Evolutionary conservation across 1,140 invertebrate genomes (phyloP), one percentile per base, ranked within the genome.

Genomic region (Thaumetopoea pityocampa): DNA sequence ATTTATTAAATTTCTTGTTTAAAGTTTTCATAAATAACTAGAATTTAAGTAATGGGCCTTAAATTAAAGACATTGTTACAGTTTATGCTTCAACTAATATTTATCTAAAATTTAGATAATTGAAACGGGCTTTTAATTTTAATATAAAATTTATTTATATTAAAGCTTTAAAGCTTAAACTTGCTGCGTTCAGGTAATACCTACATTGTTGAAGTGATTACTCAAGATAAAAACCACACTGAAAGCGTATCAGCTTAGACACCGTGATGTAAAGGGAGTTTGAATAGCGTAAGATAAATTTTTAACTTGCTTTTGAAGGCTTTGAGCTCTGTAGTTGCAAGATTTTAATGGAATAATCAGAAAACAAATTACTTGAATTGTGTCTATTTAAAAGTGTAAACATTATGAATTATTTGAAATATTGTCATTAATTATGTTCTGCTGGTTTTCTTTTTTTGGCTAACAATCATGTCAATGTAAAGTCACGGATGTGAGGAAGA

Each of bases 201-300:
- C n/a, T 19, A 32, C 26, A 33, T 24, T 33, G 23, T 41, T 44
- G 24, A 41, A 28, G 22, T 16, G 17, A 36, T 22, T 23, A 8
- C 49, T 41, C 22, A 12, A 26, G 23, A 41, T 19, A 34, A 32
- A 26, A 51, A n/a, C 35, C 15, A 24, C 49, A 26, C 49, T 40
- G n/a, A 34, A 36, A 51, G 27, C 41, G 29, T 35, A 12, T 18
- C 43, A 35, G 36, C 32, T 44, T 41, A 18, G 42, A 23, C 36
- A 51, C 43, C 34, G 37, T 37, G 27, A 17, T 23, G 32, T 45
- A 35, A 41, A 41, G 36, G 37, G 46, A 30, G 30, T 51, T 46
- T 45, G 32, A 44, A 40, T 46, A 36, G 33, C 24, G 2, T n/a
- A 17, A 38, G 32, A 52, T 47, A 30, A 52, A 52, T 46, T 52